phyloP scores from a whole-genome alignment of 1,140 invertebrate genomes.

The Musca vetustissima region DNA sequence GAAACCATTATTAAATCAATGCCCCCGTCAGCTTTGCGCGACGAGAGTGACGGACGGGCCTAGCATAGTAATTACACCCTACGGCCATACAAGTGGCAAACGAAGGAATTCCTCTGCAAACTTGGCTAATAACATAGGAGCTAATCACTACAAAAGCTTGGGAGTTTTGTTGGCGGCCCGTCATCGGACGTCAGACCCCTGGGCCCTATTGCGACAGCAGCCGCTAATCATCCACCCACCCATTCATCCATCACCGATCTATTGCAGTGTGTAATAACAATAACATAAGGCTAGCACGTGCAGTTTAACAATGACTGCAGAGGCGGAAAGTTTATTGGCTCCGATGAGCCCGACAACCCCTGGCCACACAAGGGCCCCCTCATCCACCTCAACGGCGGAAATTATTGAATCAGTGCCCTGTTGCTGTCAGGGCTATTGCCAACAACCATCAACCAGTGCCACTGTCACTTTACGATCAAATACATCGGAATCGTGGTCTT shows the following conservation, averaged over 20 bases:
- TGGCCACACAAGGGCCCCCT: background rate
- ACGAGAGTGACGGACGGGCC: constrained; percentile 1
- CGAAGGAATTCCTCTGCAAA: too few species aligned
- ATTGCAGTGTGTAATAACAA: too few species aligned
- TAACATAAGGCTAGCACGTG: background rate
- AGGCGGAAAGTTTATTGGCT: constrained; percentile 9
- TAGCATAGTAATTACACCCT: constrained; percentile 10
- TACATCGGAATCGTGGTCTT: background rate
- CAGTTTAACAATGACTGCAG: background rate
- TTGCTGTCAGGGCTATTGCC: constrained; percentile 12
- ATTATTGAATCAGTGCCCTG: background rate
- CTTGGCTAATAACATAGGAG: too few species aligned
- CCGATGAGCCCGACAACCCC: background rate
- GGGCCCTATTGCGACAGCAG: background rate
- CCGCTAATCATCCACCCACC: too few species aligned
- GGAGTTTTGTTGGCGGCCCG: too few species aligned
- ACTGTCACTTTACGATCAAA: constrained; percentile 4
- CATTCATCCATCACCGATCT: too few species aligned
- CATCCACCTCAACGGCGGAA: constrained; percentile 3
- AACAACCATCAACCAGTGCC: constrained; percentile 10
- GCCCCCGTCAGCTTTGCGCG: background rate
- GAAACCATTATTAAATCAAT: constrained; percentile 19
- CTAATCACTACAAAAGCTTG: too few species aligned
- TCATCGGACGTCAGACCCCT: background rate
- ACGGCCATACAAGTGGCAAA: too few species aligned